phyloP scores from a whole-genome alignment of 2,113 vertebrate species.

The Guaruba guarouba region DNA sequence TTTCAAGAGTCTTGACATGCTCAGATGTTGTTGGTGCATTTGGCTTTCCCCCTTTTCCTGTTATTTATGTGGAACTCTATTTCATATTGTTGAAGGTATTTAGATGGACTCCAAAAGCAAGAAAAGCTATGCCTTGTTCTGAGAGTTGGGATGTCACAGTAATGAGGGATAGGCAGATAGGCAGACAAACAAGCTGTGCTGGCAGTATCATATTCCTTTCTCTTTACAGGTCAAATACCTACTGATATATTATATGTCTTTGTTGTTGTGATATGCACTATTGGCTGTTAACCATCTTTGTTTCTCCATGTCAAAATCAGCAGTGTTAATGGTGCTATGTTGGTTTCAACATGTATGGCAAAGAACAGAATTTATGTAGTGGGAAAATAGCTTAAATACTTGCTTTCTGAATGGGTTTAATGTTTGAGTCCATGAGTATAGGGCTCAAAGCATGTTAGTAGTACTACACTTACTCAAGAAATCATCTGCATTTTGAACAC shows the following conservation, averaged over 20 bases:
- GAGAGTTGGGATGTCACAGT: background rate
- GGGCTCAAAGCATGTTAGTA: background rate
- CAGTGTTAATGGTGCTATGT: background rate
- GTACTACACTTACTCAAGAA: background rate
- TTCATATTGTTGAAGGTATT: background rate
- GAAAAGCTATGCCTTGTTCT: background rate
- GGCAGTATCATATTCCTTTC: background rate
- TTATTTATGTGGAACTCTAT: background rate
- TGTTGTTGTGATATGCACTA: background rate
- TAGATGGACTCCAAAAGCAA: background rate
- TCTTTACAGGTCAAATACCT: background rate
- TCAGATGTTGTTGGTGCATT: background rate
- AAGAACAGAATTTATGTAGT: background rate
- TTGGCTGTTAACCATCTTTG: background rate
- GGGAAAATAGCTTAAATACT: background rate
- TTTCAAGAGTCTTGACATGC: rapidly evolving
- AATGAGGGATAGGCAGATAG: background rate
- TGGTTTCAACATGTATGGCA: background rate
- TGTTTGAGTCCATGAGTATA: background rate
- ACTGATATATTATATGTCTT: background rate
- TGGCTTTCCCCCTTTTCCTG: background rate
- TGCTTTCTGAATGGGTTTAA: background rate
- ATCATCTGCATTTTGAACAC: background rate
- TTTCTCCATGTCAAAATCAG: background rate
- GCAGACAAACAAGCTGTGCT: background rate